These are phyloP conservation scores for Eulimnadia texana DNA, from an alignment of 1,140 invertebrate species.

Conservation along the genomic window DNA sequence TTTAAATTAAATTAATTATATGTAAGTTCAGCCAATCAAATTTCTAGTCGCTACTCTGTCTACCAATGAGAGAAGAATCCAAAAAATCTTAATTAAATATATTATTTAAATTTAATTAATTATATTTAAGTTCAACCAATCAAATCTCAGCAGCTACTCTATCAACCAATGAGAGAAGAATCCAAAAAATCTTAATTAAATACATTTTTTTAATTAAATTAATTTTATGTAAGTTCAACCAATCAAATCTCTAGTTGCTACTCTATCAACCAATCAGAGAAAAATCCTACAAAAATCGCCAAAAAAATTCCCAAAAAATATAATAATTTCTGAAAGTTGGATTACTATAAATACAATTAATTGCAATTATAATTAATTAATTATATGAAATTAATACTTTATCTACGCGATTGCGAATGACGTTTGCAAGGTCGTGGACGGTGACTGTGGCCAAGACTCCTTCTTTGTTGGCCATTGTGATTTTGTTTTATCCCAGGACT, in stretches of 20 bases:
- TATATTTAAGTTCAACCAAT: no score
- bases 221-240: not conserved
- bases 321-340: not conserved
- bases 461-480: conserved; percentile 6
- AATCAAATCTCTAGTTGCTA: not conserved
- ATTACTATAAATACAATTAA: not conserved
- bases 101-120: no score
- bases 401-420: conserved; percentile 7
- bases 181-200: no score
- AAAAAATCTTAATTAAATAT: no score
- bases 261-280: no score
- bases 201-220: no score
- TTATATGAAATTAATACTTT: not conserved
- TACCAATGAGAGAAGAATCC: no score
- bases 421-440: not conserved
- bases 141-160: no score
- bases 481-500: not conserved
- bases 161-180: no score
- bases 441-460: not conserved
- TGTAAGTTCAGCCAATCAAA: no score
- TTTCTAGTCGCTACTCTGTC: no score
- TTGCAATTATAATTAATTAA: not conserved
- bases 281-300: not conserved
- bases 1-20: no score
- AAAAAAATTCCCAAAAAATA: conserved; percentile 1